Percentiles rank a stretch among this genome's conserved stretches.
Conservation (phyloP, 2,888 invertebrate species). For the Amblyjoppa proteus region DNA sequence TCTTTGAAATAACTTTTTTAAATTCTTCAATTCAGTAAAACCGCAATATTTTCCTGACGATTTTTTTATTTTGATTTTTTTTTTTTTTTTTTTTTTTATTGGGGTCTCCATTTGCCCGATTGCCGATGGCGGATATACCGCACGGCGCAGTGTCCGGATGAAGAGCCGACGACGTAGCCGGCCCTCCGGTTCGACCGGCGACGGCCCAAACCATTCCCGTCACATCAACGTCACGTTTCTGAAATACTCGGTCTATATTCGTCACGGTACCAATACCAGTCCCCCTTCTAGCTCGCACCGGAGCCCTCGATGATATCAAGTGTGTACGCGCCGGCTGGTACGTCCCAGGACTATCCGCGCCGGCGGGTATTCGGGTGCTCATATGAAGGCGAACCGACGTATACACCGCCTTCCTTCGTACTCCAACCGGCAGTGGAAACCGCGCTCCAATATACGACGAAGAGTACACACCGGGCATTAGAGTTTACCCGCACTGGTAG, state of each 20-base stretch:
- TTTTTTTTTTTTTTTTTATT: too few species aligned
- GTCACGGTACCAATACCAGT: constrained; percentile 70
- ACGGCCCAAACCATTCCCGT: constrained; percentile 71
- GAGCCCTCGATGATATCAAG: constrained; percentile 37
- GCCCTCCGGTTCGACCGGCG: background rate
- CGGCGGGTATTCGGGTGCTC: background rate
- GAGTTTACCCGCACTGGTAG: constrained; percentile 46
- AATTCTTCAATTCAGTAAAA: too few species aligned
- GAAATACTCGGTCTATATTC: constrained; percentile 80
- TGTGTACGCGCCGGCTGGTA: constrained; percentile 12
- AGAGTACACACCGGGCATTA: constrained; percentile 53
- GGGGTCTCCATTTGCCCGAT: too few species aligned
- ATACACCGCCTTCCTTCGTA: constrained; percentile 18
- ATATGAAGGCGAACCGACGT: constrained; percentile 23
- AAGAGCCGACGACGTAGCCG: constrained; percentile 20
- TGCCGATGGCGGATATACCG: too few species aligned
- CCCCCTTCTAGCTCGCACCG: constrained; percentile 21
- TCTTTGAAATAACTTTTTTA: too few species aligned
- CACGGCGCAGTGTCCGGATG: constrained; percentile 5
- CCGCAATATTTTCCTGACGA: too few species aligned
- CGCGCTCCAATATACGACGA: constrained; percentile 56
- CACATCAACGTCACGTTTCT: constrained; percentile 81
- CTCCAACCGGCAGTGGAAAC: constrained; percentile 19
- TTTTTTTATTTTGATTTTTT: too few species aligned
- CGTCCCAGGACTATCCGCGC: constrained; percentile 1